Percentiles rank a stretch among this genome's conserved stretches.
These are phyloP conservation scores for Eulimnadia texana DNA, from an alignment of 1,140 invertebrate genomes.

Conservation along the genomic window DNA sequence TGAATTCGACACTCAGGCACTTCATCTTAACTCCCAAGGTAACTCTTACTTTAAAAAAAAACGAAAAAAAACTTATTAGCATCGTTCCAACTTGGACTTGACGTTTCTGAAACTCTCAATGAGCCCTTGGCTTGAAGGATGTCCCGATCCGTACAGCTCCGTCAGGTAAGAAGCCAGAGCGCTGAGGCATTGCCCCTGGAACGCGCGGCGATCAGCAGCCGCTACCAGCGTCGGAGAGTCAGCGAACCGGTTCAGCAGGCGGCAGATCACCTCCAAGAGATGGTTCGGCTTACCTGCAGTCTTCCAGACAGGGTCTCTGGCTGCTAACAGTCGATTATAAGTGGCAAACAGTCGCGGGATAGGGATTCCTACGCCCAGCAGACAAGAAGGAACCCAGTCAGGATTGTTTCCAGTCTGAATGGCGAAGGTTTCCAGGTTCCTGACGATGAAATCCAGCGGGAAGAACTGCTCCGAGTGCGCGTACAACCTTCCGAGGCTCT, in stretches of 20 bases:
- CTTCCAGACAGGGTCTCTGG: slow-evolving; percentile 13
- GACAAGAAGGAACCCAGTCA: slow-evolving; percentile 6
- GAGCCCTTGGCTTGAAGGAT: slow-evolving; percentile 1
- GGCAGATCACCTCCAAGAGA: slow-evolving; percentile 9
- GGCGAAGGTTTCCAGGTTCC: slow-evolving; percentile 4
- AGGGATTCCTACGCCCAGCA: slow-evolving; percentile 5
- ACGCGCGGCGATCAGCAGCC: slow-evolving; percentile 6
- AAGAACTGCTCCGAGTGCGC: slow-evolving; percentile 15
- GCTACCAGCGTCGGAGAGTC: slow-evolving; percentile 10
- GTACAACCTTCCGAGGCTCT: slow-evolving; percentile 2
- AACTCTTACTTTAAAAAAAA: too few relatives aligned
- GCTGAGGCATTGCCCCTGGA: slow-evolving; percentile 8
- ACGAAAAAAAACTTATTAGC: not conserved
- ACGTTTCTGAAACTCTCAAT: slow-evolving; percentile 8
- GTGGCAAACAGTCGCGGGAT: slow-evolving; percentile 8
- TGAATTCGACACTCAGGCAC: too few relatives aligned
- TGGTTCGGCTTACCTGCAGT: slow-evolving; percentile 12
- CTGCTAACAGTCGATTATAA: slow-evolving; percentile 12
- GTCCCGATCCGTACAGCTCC: slow-evolving; percentile 10
- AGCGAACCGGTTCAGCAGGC: slow-evolving; percentile 12
- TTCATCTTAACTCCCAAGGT: too few relatives aligned
- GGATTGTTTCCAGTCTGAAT: slow-evolving; percentile 4
- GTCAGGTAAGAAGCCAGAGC: slow-evolving; percentile 10
- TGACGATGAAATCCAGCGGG: slow-evolving; percentile 14
- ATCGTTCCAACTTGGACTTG: slow-evolving; percentile 6